Evolutionary conservation across 2,113 vertebrate species (phyloP).

Genomic region (Sus scrofa): T2T-Sscrofa CM000819.6:116587001-116587500

Average conservation of each 20-base stretch:
- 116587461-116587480: not conserved
- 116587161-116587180: not conserved
- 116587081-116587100: not conserved
- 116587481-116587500: not conserved
- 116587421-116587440: not conserved
- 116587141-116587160: not conserved
- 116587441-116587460: not conserved
- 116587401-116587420: not conserved
- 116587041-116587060: not conserved
- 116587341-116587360: too few species aligned
- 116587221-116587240: too few species aligned
- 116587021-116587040: not conserved
- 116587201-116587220: too few species aligned
- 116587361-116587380: not conserved
- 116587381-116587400: not conserved
- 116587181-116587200: too few species aligned
- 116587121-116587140: not conserved
- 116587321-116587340: too few species aligned
- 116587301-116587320: too few species aligned
- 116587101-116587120: not conserved
- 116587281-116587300: too few species aligned
- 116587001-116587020: not conserved
- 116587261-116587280: too few species aligned
- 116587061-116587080: not conserved
- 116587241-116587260: too few species aligned